Percentiles rank a stretch among this genome's conserved stretches.
Conservation (phyloP, 2,888 invertebrate species). For the Idaea biselata region DNA sequence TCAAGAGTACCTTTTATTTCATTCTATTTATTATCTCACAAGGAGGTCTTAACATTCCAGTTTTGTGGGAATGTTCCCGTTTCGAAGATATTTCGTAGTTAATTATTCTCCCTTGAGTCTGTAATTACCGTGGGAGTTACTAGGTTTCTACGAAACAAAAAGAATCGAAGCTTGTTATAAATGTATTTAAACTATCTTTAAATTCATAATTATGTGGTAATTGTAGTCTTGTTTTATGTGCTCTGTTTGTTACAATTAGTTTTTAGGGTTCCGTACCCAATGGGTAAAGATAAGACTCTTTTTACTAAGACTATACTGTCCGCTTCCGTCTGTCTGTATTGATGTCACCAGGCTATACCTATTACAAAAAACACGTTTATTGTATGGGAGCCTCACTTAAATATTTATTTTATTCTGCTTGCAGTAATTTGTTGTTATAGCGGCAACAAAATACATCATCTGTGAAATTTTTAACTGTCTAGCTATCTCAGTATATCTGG, state of each 20-base stretch:
- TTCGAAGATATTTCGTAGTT: neutral
- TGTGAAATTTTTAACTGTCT: too few species aligned
- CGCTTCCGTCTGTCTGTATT: too few species aligned
- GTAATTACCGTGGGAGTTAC: neutral
- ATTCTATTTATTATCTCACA: neutral
- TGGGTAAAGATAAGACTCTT: too few species aligned
- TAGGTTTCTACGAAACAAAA: neutral
- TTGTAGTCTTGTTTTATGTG: neutral
- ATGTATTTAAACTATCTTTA: neutral
- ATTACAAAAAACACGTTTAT: too few species aligned
- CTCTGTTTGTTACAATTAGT: neutral
- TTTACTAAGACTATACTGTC: too few species aligned
- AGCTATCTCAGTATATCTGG: too few species aligned
- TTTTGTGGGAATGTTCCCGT: neutral
- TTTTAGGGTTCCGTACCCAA: neutral
- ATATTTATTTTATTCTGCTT: too few species aligned
- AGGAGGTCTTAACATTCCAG: neutral
- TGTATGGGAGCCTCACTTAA: too few species aligned
- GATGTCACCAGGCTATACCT: too few species aligned
- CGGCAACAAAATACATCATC: too few species aligned
- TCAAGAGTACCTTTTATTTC: neutral
- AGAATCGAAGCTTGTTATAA: neutral
- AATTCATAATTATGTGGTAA: neutral
- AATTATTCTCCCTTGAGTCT: neutral
- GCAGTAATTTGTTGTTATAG: too few species aligned